Evolutionary conservation across 2,797 vertebrate species (phyloP).

Genomic region (Acrossocheilus wenchowensis): DNA sequence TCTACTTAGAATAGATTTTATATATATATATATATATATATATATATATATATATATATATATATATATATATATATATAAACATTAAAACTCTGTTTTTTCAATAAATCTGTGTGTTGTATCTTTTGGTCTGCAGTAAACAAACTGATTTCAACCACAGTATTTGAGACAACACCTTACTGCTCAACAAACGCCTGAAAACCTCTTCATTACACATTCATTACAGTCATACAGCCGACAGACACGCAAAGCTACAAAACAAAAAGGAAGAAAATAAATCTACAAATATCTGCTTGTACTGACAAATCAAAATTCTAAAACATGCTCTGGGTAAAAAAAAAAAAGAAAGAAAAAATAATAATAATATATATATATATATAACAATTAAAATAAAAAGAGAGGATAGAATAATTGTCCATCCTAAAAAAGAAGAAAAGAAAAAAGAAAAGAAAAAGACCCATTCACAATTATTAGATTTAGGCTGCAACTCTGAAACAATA

Average conservation of each 20-base stretch:
- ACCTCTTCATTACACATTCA: constrained; percentile 89
- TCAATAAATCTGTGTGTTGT: constrained; percentile 78
- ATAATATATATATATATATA: neutral
- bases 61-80: constrained; percentile 73
- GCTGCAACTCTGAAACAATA: constrained; percentile 62
- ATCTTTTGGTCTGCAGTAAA: constrained; percentile 93
- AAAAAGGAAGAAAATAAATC: constrained; percentile 69
- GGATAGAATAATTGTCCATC: neutral
- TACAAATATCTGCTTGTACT: constrained; percentile 60
- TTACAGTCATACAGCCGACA: constrained; percentile 89
- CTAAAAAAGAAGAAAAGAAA: constrained; percentile 60
- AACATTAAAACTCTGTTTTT: constrained; percentile 90
- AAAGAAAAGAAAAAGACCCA: constrained; percentile 37
- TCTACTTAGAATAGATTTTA: constrained; percentile 85
- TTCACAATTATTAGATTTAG: constrained; percentile 56
- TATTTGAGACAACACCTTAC: constrained; percentile 88
- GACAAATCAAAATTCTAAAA: constrained; percentile 57
- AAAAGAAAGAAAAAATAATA: constrained; percentile 31
- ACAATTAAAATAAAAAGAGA: constrained; percentile 43
- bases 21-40: constrained; percentile 47
- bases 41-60: constrained; percentile 44
- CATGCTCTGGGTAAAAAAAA: constrained; percentile 63
- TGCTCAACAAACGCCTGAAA: constrained; percentile 70
- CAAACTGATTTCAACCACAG: constrained; percentile 87
- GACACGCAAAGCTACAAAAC: constrained; percentile 57